Conservation (phyloP, 2,113 vertebrate species). For the Notechis scutatus region DNA sequence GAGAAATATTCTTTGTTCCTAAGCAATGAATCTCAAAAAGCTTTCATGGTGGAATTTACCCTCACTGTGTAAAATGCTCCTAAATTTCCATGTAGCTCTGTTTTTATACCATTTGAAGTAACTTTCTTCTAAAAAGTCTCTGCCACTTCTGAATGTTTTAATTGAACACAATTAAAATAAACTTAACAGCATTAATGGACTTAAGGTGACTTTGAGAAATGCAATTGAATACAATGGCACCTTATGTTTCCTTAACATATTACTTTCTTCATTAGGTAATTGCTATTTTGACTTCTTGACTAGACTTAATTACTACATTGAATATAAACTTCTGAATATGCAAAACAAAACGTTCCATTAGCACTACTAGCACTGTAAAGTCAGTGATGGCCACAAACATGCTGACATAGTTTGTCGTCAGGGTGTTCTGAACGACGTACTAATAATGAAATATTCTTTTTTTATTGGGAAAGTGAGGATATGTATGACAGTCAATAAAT, state of each 20-base stretch:
- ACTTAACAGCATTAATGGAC: background rate
- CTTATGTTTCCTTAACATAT: background rate
- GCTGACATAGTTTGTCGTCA: background rate
- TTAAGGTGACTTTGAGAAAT: conserved; percentile 2
- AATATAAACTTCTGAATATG: background rate
- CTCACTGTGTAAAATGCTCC: background rate
- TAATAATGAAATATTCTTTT: background rate
- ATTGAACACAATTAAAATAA: conserved; percentile 24
- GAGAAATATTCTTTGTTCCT: background rate
- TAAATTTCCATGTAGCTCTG: background rate
- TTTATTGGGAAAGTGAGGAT: background rate
- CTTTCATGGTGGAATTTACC: background rate
- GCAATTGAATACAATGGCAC: background rate
- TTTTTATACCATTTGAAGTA: background rate
- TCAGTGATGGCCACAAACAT: background rate
- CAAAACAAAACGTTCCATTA: conserved; percentile 8
- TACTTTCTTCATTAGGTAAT: background rate
- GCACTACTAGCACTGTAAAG: conserved; percentile 18
- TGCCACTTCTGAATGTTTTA: conserved; percentile 7
- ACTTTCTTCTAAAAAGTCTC: background rate
- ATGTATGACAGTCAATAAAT: background rate
- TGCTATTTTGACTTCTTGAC: background rate
- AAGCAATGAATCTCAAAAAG: background rate
- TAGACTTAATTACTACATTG: conserved; percentile 19
- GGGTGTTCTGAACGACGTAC: background rate